These are phyloP conservation scores for Sinopyrophorus schimmeli DNA, from an alignment of 2,888 invertebrate species.

Conservation along the genomic window DNA sequence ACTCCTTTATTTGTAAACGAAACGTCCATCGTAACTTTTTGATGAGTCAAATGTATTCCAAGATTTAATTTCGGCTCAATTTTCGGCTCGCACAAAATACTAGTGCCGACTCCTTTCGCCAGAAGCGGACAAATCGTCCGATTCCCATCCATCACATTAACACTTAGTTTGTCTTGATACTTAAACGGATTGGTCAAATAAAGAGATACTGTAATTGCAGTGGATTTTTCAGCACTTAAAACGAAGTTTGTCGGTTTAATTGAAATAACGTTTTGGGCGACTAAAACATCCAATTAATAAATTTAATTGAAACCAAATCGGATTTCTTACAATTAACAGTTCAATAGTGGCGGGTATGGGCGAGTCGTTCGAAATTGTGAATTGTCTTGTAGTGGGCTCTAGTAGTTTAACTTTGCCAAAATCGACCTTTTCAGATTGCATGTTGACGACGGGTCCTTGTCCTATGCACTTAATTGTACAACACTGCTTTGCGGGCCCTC, in stretches of 20 bases:
- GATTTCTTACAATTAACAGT: slow-evolving; percentile 12
- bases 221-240: slow-evolving; percentile 46
- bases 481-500: slow-evolving; percentile 16
- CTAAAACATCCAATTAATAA: slow-evolving; percentile 10
- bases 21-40: slow-evolving; percentile 54
- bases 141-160: slow-evolving; percentile 53
- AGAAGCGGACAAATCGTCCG: slow-evolving; percentile 56
- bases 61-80: slow-evolving; percentile 62
- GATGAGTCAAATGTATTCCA: slow-evolving; percentile 66
- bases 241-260: slow-evolving; percentile 41
- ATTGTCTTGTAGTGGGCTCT: slow-evolving; percentile 54
- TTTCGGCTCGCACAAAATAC: slow-evolving; percentile 64
- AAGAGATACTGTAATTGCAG: slow-evolving; percentile 45
- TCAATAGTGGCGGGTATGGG: slow-evolving; percentile 61
- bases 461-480: slow-evolving; percentile 61
- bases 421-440: slow-evolving; percentile 62
- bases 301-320: background rate
- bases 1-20: slow-evolving; percentile 62
- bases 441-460: slow-evolving; percentile 69
- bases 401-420: slow-evolving; percentile 68
- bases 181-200: slow-evolving; percentile 50
- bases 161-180: slow-evolving; percentile 46
- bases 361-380: slow-evolving; percentile 69
- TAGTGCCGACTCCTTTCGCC: slow-evolving; percentile 68
- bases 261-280: slow-evolving; percentile 58